These are phyloP conservation scores for Anoplophora glabripennis DNA, from an alignment of 1,140 invertebrate genomes.

Conservation along the genomic window DNA sequence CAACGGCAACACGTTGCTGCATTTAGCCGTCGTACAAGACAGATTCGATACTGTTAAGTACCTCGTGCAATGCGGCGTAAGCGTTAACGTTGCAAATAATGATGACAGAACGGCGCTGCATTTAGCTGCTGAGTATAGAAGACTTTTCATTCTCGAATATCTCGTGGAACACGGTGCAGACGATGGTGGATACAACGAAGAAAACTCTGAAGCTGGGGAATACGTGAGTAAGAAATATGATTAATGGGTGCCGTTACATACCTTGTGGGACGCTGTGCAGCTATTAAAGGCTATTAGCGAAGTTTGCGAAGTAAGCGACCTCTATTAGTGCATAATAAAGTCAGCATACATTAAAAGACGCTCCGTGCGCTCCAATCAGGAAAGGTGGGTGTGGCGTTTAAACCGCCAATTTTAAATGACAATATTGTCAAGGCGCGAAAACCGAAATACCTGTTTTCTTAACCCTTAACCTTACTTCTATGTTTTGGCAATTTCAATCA, in stretches of 20 bases:
- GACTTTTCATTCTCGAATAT: constrained; percentile 23
- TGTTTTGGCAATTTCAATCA: too few species aligned
- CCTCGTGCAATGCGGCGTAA: constrained; percentile 18
- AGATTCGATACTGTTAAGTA: constrained; percentile 21
- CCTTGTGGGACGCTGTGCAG: constrained; percentile 19
- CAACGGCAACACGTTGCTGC: constrained; percentile 19
- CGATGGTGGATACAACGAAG: constrained; percentile 14
- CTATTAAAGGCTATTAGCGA: constrained; percentile 13
- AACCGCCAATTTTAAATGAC: too few species aligned
- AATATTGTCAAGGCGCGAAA: too few species aligned
- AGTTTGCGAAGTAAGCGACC: too few species aligned
- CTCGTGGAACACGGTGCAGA: constrained; percentile 28
- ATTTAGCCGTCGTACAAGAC: constrained; percentile 18
- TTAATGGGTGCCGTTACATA: constrained; percentile 13
- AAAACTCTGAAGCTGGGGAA: constrained; percentile 47
- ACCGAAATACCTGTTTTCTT: too few species aligned
- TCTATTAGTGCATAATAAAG: too few species aligned
- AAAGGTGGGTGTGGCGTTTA: too few species aligned
- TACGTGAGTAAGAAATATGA: constrained; percentile 49
- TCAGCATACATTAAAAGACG: too few species aligned
- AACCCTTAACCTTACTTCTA: too few species aligned
- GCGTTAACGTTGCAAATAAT: constrained; percentile 15
- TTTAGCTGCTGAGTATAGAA: constrained; percentile 25
- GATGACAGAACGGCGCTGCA: constrained; percentile 26
- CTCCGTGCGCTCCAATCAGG: too few species aligned